Evolutionary conservation across 2,113 vertebrate species (phyloP), one percentile per base, ranked within the genome.

Genomic region (Xiphophorus maculatus): DNA sequence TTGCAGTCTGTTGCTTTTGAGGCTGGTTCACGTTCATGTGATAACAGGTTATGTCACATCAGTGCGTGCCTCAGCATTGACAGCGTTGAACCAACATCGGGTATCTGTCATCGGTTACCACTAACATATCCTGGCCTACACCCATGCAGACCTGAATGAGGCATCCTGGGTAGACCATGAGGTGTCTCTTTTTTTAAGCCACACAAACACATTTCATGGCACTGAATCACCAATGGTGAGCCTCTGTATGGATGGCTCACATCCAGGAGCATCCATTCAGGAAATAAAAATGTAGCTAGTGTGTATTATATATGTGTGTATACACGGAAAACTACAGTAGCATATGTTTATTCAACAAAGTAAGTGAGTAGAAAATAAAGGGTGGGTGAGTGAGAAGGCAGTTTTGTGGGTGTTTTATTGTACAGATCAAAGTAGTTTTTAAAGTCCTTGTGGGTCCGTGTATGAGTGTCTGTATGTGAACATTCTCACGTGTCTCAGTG

Each of bases 41-140:
- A 91, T 87, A 90, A 87, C 81, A 90, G 80, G 81, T 68, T 37
- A 28, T 81, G 87, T 84, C 86, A 65, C 80, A 86, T 15, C 77
- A 63, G 66, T 62, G 88, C 89, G 84, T 90, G 90, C 82, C 76
- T 89, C 69, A n/a, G 19, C 79, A 62, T 76, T 85, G 88, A 93
- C 89, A 82, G 11, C 67, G 60, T 48, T 27, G 25, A 63, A 17
- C 69, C 60, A 60, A 78, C 79, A 62, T 66, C 71, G 82, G 66
- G 70, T 84, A 76, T 88, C 92, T 92, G 79, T 91, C 91, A 87
- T 78, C 80, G 3, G 22, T 1, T 9, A 71, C 66, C 70, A 4
- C 76, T 79, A 81, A 90, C 79, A 83, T 86, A 84, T 88, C 77
- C 73, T 64, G 80, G 74, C 68, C 75, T 22, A 33, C 86, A 42